phyloP scores from a whole-genome alignment of 2,113 vertebrate genomes.

The Emberiza fucata region DNA sequence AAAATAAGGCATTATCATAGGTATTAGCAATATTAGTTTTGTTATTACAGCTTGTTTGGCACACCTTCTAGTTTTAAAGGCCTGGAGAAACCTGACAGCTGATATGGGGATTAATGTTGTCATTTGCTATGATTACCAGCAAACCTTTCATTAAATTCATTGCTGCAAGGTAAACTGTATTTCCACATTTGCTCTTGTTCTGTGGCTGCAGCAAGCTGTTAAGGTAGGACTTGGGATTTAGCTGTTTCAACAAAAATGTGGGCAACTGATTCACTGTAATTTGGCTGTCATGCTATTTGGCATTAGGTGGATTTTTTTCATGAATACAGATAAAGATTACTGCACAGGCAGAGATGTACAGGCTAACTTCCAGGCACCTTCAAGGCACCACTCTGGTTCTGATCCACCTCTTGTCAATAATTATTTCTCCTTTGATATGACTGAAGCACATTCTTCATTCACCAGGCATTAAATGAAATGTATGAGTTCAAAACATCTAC shows the following conservation, averaged over 20 bases:
- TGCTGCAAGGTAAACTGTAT: conserved; percentile 18
- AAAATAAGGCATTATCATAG: not conserved
- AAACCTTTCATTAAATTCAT: conserved; percentile 35
- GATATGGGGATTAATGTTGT: conserved; percentile 19
- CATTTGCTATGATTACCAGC: conserved; percentile 29
- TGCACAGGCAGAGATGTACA: not conserved
- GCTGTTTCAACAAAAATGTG: not conserved
- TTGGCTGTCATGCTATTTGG: not conserved
- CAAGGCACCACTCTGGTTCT: not conserved
- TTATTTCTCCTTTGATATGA: not conserved
- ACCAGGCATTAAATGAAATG: not conserved
- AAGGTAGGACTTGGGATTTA: not conserved
- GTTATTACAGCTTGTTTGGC: not conserved
- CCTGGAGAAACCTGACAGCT: conserved; percentile 12
- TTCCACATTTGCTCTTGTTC: not conserved
- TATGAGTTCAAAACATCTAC: not conserved
- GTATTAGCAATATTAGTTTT: not conserved
- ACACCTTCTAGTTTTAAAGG: not conserved
- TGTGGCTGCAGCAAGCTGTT: not conserved
- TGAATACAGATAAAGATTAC: not conserved
- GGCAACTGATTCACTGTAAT: not conserved
- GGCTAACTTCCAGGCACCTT: not conserved
- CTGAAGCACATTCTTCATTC: not conserved
- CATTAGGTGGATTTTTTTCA: not conserved
- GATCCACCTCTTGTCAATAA: not conserved